Evolutionary conservation across 2,797 vertebrate species (phyloP), one percentile per base, ranked within the genome.

Genomic region (Periophthalmus magnuspinnatus): DNA sequence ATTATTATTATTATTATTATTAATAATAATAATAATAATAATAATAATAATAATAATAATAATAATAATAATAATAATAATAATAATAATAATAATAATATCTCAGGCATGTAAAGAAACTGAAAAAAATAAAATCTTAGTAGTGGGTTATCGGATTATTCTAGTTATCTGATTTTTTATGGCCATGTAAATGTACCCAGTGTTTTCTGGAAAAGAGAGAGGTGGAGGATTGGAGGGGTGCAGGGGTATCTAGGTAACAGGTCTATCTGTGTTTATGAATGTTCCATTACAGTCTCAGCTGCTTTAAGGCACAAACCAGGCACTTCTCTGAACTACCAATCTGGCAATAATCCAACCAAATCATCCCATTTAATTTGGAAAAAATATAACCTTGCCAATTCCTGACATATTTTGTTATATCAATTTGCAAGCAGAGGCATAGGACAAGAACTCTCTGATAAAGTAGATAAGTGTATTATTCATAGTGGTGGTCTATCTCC

Each of bases 221-320:
- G 69, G 45, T 74, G 59, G 76, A 50, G 71, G 52, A 69, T 70
- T 38, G 74, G 61, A 57, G 72, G 68, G 62, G 64, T 62, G 36
- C 9, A 52, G 60, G 65, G 91, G 93, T 91, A 86, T 85, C 88
- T 71, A 72, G 91, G 92, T 89, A 92, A 93, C 91, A 73, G 76
- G 81, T 77, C 84, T 81, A 84, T 66, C 79, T 69, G 85, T 75
- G 76, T 81, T 87, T 81, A 85, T 87, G 81, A 84, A 88, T 87
- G 83, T 88, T 87, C 80, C 80, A 88, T 91, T 85, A 84, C 76
- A 75, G 68, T 33, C 64, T 19, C 59, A 60, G 70, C 75, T 58
- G 81, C 59, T 69, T 33, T 8, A 71, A 67, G 16, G 60, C 65
- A 74, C 33, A 68, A 81, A 75, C n/a, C 4, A 77, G 75, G 69